Conservation (phyloP, 2,888 invertebrate species). For the Metacarcinus magister region DNA sequence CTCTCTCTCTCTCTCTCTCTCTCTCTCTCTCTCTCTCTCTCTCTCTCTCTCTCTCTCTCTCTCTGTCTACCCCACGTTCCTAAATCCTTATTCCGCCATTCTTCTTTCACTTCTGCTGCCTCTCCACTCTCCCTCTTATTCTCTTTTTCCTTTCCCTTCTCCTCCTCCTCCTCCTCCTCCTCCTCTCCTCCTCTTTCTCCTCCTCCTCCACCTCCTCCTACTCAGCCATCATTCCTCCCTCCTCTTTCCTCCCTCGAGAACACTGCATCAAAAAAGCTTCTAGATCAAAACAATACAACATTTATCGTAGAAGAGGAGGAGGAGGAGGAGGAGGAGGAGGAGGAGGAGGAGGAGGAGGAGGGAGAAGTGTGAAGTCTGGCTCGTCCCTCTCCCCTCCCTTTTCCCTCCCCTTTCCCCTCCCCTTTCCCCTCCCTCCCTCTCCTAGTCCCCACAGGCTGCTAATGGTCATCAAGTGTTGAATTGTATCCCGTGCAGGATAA, state of each 20-base stretch:
- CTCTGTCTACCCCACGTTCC: not conserved
- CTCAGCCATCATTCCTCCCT: not conserved
- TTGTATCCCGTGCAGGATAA: not conserved
- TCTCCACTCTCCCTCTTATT: not conserved
- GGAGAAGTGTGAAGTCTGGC: conserved; percentile 9
- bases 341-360: conserved; percentile 36
- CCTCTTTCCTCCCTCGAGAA: not conserved
- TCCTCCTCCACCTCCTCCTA: not conserved
- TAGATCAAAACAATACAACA: not conserved
- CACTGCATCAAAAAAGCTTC: conserved; percentile 11
- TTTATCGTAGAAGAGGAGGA: not conserved
- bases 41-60: not conserved
- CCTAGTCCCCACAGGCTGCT: no score
- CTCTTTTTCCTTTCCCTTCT: no score
- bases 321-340: conserved; percentile 31
- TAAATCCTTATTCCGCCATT: no score
- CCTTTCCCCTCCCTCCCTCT: no score
- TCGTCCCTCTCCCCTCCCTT: not conserved
- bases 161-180: not conserved
- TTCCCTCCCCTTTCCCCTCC: no score
- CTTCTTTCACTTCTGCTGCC: not conserved
- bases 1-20: conserved; percentile 5
- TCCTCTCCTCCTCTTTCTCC: not conserved
- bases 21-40: conserved; percentile 38
- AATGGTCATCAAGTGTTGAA: conserved; percentile 28